These are phyloP conservation scores for Drosophila pseudoobscura DNA, from an alignment of 1,140 invertebrate genomes.

Conservation along the genomic window DNA sequence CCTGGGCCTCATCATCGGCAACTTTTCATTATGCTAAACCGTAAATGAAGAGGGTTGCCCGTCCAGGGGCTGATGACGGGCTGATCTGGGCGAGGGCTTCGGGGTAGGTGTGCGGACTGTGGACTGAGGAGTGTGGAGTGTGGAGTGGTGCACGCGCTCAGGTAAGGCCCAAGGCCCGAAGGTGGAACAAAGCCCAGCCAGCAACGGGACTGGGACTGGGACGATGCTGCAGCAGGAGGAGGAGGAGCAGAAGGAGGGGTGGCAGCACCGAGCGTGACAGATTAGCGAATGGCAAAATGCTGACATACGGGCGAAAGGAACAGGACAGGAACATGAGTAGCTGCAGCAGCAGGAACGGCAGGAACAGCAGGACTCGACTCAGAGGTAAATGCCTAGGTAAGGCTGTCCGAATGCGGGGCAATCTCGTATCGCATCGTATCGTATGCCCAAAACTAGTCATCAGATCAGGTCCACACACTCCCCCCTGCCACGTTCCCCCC, in stretches of 20 bases:
- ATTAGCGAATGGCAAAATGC: constrained; percentile 69
- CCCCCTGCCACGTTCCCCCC: not conserved
- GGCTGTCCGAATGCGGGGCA: constrained; percentile 63
- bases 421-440: constrained; percentile 30
- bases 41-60: constrained; percentile 77
- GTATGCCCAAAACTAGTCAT: constrained; percentile 38
- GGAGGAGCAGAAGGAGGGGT: constrained; percentile 3
- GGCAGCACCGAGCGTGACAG: constrained; percentile 65
- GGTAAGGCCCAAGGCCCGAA: constrained; percentile 47
- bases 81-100: not conserved
- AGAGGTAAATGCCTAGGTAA: constrained; percentile 5
- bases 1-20: constrained; percentile 56
- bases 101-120: constrained; percentile 22
- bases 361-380: constrained; percentile 4
- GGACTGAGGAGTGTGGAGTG: not conserved
- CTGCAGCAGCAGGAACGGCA: constrained; percentile 4
- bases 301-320: constrained; percentile 65
- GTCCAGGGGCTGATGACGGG: not conserved
- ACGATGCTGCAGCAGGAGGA: not conserved
- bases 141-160: constrained; percentile 31
- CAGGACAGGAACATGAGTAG: constrained; percentile 9
- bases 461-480: constrained; percentile 20
- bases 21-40: constrained; percentile 81
- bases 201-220: not conserved
- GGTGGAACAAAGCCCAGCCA: constrained; percentile 43